Percentiles rank a stretch among this genome's conserved stretches.
Conservation (phyloP, 2,113 vertebrate genomes). For the Delphinapterus leucas region DNA sequence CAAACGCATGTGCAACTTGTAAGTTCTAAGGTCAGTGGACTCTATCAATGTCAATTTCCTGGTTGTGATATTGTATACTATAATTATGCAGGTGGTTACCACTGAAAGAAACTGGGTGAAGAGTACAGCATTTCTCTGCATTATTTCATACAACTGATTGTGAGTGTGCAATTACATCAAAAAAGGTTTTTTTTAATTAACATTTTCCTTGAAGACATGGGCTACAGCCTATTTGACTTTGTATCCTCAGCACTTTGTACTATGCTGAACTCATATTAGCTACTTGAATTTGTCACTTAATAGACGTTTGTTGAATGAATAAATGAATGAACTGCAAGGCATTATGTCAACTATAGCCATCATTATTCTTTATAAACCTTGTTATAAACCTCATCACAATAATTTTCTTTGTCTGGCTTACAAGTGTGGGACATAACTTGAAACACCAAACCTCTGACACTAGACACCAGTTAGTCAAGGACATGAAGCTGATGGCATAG, state of each 20-base stretch:
- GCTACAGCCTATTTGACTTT: not conserved
- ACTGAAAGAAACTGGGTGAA: not conserved
- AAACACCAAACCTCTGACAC: not conserved
- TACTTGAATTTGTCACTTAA: not conserved
- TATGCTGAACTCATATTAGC: not conserved
- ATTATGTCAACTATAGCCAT: not conserved
- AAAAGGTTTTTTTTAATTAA: not conserved
- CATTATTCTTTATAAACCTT: not conserved
- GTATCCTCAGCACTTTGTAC: not conserved
- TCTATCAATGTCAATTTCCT: not conserved
- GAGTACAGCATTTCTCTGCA: not conserved
- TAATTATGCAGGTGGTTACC: not conserved
- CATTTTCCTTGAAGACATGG: not conserved
- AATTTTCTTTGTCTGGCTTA: not conserved
- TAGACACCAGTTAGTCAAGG: not conserved
- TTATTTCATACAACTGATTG: not conserved
- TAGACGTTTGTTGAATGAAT: not conserved
- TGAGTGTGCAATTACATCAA: not conserved
- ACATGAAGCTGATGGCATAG: not conserved
- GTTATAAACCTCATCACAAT: not conserved
- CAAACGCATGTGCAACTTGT: not conserved
- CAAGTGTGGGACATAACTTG: not conserved
- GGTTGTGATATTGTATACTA: not conserved
- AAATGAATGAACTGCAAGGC: not conserved
- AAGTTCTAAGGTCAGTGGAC: not conserved